Conservation (phyloP, 2,797 vertebrate species). For the Petrocephalus sullivani region DNA sequence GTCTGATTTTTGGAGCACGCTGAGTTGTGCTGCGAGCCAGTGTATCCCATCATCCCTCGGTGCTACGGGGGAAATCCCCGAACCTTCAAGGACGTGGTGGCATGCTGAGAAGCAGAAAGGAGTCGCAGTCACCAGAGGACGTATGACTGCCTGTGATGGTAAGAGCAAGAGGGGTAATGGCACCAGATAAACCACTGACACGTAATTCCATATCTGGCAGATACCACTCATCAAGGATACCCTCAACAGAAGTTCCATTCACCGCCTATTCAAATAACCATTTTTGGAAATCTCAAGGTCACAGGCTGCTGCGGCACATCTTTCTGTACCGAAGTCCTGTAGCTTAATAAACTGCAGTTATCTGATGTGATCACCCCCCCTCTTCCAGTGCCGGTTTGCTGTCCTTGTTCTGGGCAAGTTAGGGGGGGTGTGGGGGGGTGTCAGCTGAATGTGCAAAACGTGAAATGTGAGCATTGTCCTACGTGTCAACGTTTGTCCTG, state of each 20-base stretch:
- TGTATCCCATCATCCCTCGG: background rate
- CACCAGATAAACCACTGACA: background rate
- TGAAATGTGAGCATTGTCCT: background rate
- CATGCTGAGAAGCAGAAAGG: background rate
- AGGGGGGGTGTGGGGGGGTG: background rate
- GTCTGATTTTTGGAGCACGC: background rate
- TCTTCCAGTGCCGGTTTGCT: background rate
- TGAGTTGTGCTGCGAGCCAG: background rate
- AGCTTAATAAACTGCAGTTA: slow-evolving; percentile 5
- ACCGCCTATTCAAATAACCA: background rate
- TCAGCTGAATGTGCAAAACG: background rate
- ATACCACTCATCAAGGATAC: background rate
- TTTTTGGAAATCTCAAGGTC: background rate
- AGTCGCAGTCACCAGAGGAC: background rate
- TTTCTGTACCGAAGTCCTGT: background rate
- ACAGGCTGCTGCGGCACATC: background rate
- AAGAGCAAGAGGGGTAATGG: background rate
- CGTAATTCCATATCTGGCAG: background rate
- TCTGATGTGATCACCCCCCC: background rate
- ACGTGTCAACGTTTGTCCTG: background rate
- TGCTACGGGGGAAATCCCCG: background rate
- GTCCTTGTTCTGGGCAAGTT: background rate
- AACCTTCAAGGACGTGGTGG: background rate
- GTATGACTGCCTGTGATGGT: background rate
- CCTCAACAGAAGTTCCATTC: background rate